Base-by-base conservation (phyloP, 2,113 vertebrate species). In the Onychostruthus taczanowskii region DNA sequence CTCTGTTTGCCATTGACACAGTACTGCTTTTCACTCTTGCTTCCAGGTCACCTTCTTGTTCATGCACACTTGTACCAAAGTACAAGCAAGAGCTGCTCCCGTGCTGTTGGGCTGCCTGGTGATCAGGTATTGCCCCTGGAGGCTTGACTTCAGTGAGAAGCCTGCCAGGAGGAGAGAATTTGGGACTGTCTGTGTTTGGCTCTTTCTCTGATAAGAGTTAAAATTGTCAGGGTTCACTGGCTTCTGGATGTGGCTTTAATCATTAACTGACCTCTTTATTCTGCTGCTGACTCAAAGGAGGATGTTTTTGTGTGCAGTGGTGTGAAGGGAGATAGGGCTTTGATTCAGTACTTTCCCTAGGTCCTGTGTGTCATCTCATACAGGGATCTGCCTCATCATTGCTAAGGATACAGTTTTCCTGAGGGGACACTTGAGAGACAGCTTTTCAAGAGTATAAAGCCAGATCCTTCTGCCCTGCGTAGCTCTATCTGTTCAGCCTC, bases 241-340 rank as follows among this genome's bases (percentile, higher is more conserved):
- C 41, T 84, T 75, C 33, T 92, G 59, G 43, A 69, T 22, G 24
- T 69, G 33, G 59, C 46, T 70, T 86, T 90, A 97, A 94, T 94
- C 37, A 94, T 96, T 94, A 97, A 94, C 68, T 44, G 53, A 63
- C 59, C 68, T 21, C 16, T 80, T 85, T 79, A 55, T 89, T 26
- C 6, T 56, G 23, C 59, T 90, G 61, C n/a, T 46, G 26, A 21
- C 74, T 76, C 49, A 33, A 18, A 76, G 70, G 46, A 87, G 77
- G 44, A 64, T 74, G 47, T 67, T 87, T 76, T 30, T 69, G 24
- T 76, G 35, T 77, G 59, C 72, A 35, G 33, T 68, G 20, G 16
- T 73, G 24, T 46, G 43, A 35, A 64, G 69, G 23, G 74, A 33
- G 17, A 43, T 24, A 50, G 0, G 2, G 23, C 18, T 83, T 84